phyloP scores from a whole-genome alignment of 2,797 vertebrate genomes.

The Lithobates sylvaticus region DNA sequence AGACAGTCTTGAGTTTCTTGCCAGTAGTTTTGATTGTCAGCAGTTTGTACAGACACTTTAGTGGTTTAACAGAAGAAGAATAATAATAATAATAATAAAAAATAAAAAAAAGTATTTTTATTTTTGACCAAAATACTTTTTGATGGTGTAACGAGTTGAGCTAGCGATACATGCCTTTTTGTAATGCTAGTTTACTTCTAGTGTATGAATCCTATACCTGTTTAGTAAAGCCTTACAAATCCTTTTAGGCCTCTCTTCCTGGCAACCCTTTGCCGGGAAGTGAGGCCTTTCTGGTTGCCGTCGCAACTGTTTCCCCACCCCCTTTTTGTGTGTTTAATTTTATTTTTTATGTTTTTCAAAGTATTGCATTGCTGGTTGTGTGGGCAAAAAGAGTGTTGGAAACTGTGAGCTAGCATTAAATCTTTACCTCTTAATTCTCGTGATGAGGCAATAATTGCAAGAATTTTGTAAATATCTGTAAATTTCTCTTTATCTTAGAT shows the following conservation, averaged over 20 bases:
- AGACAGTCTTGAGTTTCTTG: conserved; percentile 71
- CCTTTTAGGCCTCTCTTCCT: no score
- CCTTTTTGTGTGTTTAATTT: background rate
- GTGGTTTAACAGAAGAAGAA: conserved; percentile 74
- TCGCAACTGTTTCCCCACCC: background rate
- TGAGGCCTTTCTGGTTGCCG: background rate
- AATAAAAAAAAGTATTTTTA: conserved; percentile 6
- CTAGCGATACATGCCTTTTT: conserved; percentile 75
- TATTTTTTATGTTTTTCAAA: background rate
- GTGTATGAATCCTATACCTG: conserved; percentile 64
- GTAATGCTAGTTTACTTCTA: conserved; percentile 72
- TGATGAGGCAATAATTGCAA: conserved; percentile 99
- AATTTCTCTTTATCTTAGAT: conserved; percentile 80
- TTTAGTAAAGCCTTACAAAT: conserved; percentile 13
- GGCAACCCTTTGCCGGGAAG: background rate
- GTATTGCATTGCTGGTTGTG: conserved; percentile 15
- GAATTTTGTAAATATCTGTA: conserved; percentile 83
- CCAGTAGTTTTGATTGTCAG: conserved; percentile 79
- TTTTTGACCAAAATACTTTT: conserved; percentile 80
- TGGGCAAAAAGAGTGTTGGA: conserved; percentile 24
- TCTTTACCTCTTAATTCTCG: conserved; percentile 89
- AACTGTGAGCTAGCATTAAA: conserved; percentile 72
- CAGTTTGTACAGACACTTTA: conserved; percentile 82
- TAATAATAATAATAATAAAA: no score
- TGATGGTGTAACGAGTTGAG: conserved; percentile 69